phyloP scores from a whole-genome alignment of 2,888 invertebrate genomes.

The Pyrrhia umbra region DNA sequence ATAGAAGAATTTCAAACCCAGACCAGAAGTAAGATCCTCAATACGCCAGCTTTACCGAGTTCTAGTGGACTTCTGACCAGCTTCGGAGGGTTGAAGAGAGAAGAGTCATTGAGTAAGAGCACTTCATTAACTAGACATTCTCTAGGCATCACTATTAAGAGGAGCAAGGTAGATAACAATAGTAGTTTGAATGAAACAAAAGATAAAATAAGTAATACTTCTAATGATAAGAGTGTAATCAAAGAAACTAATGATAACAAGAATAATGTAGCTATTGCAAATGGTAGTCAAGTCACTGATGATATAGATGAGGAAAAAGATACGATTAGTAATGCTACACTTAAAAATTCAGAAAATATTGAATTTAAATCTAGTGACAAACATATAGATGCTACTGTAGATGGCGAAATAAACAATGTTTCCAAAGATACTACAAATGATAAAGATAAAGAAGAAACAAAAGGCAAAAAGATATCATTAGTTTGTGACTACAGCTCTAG shows the following conservation, averaged over 20 bases:
- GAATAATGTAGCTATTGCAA: neutral
- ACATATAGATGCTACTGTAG: neutral
- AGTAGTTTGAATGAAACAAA: slow-evolving; percentile 17
- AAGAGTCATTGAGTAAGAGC: slow-evolving; percentile 86
- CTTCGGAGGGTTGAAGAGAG: slow-evolving; percentile 90
- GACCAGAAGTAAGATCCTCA: slow-evolving; percentile 87
- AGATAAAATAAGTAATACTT: slow-evolving; percentile 8
- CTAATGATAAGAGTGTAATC: slow-evolving; percentile 8
- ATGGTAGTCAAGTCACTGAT: neutral
- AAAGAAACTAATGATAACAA: slow-evolving; percentile 3
- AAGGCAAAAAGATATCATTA: slow-evolving; percentile 68
- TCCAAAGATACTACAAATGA: slow-evolving; percentile 23
- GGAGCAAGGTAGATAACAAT: slow-evolving; percentile 59
- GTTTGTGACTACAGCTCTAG: slow-evolving; percentile 84
- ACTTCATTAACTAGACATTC: slow-evolving; percentile 75
- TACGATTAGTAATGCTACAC: neutral
- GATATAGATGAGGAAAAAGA: neutral
- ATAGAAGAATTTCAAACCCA: slow-evolving; percentile 90
- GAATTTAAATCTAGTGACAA: neutral
- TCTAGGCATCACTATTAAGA: slow-evolving; percentile 83
- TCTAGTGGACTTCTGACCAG: slow-evolving; percentile 85
- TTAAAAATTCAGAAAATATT: slow-evolving; percentile 2
- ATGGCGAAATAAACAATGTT: slow-evolving; percentile 13
- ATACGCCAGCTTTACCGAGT: slow-evolving; percentile 89
- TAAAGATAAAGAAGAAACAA: slow-evolving; percentile 18